Base-by-base conservation (phyloP, 2,797 vertebrate genomes). In the Megalops cyprinoides region DNA sequence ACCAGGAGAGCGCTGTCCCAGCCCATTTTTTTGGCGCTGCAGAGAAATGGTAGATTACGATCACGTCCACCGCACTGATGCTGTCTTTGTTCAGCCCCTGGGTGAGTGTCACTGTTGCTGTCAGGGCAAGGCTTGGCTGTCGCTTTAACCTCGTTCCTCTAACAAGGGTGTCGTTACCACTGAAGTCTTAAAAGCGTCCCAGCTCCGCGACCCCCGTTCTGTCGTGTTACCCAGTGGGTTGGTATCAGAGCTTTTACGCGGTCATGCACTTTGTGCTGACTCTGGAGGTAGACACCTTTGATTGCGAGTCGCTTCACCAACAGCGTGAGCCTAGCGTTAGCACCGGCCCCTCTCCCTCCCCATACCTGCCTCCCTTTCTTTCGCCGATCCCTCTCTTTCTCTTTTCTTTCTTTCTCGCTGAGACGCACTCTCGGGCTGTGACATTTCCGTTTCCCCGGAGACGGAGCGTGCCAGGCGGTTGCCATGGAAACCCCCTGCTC, bases 371-470 rank as follows among this genome's bases (percentile, higher is more conserved):
- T 9, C 62, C 76, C 76, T 67, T 20, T 83, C 78, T 84, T 23
- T 88, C 83, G 83, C 90, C 87, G 77, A 74, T 62, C 83, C 65
- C 74, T 65, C 78, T 80, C 76, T 58, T 28, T 86, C 78, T 84
- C 90, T 56, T 58, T 55, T 91, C 90, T 91, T 88, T 87, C 84
- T 85, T 82, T 65, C 81, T 67, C 69, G 51, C 53, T 60, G 90
- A 94, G 92, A 93, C 92, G 49, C 55, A 20, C 91, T 93, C 94
- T 94, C 90, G 84, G 89, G 92, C 92, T 93, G 92, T 92, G 93
- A 95, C 94, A 88, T 82, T 96, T 96, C 89, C 46, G 93, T 96
- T 95, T 96, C 95, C 96, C 94, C 94, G 95, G 96, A 96, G 97
- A 97, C 88, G 84, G 91, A 94, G 92, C 86, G 79, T 86, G 92